Conservation (phyloP, 2,888 invertebrate genomes). For the Acheta domesticus region DNA sequence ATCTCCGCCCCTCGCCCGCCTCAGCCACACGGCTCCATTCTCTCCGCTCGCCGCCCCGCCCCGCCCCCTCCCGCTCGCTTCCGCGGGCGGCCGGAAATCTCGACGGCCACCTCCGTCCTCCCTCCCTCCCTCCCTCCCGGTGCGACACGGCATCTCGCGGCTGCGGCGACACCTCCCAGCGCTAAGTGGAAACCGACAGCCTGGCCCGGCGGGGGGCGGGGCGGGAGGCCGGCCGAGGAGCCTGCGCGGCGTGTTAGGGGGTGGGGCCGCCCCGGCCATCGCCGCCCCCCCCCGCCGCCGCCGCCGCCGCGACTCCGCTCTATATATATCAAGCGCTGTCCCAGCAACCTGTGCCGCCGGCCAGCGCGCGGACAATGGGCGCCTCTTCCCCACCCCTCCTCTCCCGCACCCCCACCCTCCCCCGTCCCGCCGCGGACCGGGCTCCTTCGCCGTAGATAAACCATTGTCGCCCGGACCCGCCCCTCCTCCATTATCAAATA, state of each 20-base stretch:
- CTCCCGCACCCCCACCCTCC: not conserved
- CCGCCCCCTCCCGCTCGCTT: not conserved
- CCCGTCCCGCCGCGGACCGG: not conserved
- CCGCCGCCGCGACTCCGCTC: not conserved
- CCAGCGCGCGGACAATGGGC: constrained; percentile 9
- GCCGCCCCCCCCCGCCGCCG: not conserved
- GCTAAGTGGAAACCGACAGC: not conserved
- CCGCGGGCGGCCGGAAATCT: not conserved
- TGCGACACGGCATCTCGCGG: not conserved
- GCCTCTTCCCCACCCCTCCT: not conserved
- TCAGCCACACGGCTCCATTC: not conserved
- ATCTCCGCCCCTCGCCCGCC: no score
- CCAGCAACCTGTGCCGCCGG: not conserved
- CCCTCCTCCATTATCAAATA: constrained; percentile 8
- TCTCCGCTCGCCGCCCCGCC: not conserved
- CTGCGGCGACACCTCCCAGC: not conserved
- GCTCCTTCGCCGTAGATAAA: constrained; percentile 1
- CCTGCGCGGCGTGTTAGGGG: not conserved
- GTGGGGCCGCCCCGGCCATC: not conserved
- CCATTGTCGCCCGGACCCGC: not conserved
- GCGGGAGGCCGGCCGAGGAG: not conserved
- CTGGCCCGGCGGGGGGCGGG: not conserved
- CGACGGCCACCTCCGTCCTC: not conserved
- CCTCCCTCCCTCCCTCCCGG: not conserved
- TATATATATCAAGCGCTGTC: constrained; percentile 7